Conservation (phyloP, 2,888 invertebrate species). For the Synanthedon formicaeformis region DNA sequence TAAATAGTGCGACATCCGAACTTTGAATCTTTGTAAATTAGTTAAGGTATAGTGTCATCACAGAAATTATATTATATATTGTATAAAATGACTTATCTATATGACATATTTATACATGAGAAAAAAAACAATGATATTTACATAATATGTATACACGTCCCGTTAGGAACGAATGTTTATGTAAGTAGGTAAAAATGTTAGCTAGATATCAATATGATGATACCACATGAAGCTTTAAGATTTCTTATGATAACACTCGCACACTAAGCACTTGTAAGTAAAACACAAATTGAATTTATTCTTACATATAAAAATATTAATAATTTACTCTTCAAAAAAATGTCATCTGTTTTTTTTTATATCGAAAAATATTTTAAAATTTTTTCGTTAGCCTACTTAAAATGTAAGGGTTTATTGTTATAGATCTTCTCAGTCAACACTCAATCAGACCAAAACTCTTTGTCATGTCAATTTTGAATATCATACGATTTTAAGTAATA, state of each 20-base stretch:
- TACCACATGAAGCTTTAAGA: slow-evolving; percentile 71
- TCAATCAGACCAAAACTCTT: slow-evolving; percentile 46
- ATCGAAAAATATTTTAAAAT: too few relatives aligned
- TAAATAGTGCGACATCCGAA: slow-evolving; percentile 68
- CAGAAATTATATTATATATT: slow-evolving; percentile 65
- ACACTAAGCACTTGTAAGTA: slow-evolving; percentile 59
- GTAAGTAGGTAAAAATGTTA: slow-evolving; percentile 63
- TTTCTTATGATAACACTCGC: slow-evolving; percentile 70
- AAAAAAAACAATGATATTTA: slow-evolving; percentile 62
- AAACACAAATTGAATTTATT: slow-evolving; percentile 9
- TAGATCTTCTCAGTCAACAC: slow-evolving; percentile 20
- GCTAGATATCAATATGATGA: slow-evolving; percentile 60
- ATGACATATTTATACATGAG: slow-evolving; percentile 67
- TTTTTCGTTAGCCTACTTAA: neutral
- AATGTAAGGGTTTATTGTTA: neutral
- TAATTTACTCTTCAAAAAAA: neutral
- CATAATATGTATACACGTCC: slow-evolving; percentile 70
- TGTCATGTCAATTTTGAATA: slow-evolving; percentile 64
- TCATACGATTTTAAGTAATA: slow-evolving; percentile 42
- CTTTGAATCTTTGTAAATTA: slow-evolving; percentile 66
- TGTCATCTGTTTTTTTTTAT: neutral
- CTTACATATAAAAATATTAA: neutral
- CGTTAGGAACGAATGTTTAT: slow-evolving; percentile 69
- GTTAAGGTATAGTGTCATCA: slow-evolving; percentile 60
- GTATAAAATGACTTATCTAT: slow-evolving; percentile 62